Evolutionary conservation across 2,888 invertebrate species (phyloP).

Genomic region (Polydrusus pterygomalis): DNA sequence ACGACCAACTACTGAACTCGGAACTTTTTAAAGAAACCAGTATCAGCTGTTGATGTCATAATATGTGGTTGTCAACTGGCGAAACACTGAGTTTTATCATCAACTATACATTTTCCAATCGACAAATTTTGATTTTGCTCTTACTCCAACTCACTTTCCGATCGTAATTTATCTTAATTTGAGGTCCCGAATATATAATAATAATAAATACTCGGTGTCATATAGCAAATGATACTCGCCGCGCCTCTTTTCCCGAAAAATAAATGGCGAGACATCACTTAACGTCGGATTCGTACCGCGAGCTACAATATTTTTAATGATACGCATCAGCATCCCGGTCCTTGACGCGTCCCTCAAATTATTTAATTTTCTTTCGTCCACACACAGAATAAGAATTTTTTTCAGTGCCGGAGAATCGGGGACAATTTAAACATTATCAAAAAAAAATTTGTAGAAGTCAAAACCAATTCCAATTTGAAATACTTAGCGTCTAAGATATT

Average conservation of each 20-base stretch:
- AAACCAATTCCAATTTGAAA: no score
- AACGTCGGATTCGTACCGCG: slow-evolving; percentile 39
- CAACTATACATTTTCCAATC: no score
- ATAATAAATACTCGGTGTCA: not conserved
- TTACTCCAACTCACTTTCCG: no score
- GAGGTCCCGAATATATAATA: not conserved
- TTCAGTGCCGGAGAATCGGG: slow-evolving; percentile 11
- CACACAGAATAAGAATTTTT: slow-evolving; percentile 28
- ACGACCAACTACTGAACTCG: no score
- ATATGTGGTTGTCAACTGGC: no score
- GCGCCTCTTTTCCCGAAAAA: slow-evolving; percentile 22
- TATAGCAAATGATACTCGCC: slow-evolving; percentile 9
- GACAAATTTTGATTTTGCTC: no score
- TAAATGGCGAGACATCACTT: slow-evolving; percentile 38
- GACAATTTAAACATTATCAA: not conserved
- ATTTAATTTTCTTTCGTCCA: slow-evolving; percentile 46
- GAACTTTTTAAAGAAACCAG: no score
- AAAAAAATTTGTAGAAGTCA: no score
- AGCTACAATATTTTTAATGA: slow-evolving; percentile 44
- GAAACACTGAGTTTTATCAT: no score
- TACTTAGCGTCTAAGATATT: no score
- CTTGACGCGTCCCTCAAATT: slow-evolving; percentile 38
- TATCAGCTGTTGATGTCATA: no score
- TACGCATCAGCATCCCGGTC: slow-evolving; percentile 39
- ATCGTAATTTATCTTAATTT: not conserved